Evolutionary conservation across 2,113 vertebrate genomes (phyloP).

Genomic region (Rhineura floridana): DNA sequence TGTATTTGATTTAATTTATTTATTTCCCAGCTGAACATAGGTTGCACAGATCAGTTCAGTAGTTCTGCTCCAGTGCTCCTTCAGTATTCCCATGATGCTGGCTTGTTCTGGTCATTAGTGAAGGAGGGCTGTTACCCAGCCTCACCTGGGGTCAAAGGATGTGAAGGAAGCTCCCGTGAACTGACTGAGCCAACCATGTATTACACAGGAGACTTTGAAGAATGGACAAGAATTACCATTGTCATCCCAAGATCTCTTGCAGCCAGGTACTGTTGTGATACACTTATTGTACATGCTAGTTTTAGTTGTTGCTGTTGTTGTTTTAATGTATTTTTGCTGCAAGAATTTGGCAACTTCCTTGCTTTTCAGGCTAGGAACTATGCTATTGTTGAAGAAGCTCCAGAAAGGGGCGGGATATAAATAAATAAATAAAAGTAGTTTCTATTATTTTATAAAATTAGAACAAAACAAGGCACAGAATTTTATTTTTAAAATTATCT

Average conservation of each 20-base stretch:
- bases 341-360: neutral
- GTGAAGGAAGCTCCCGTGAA: constrained; percentile 91
- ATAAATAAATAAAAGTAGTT: too few relatives aligned
- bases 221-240: constrained; percentile 94
- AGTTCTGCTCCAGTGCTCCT: constrained; percentile 87
- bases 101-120: constrained; percentile 93
- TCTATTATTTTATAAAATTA: neutral
- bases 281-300: fast-evolving
- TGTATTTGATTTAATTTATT: neutral
- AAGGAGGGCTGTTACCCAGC: constrained; percentile 94
- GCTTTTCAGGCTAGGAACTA: constrained; percentile 10
- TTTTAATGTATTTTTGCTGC: neutral
- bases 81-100: constrained; percentile 94
- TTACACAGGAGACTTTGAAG: constrained; percentile 91
- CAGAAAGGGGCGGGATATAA: too few relatives aligned
- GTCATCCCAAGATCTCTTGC: constrained; percentile 89
- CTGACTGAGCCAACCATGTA: constrained; percentile 88
- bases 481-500: constrained; percentile 16
- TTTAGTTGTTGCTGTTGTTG: neutral
- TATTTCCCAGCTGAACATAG: constrained; percentile 87
- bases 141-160: constrained; percentile 81
- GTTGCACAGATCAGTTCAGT: constrained; percentile 89
- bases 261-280: constrained; percentile 80
- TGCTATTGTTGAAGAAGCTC: neutral
- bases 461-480: neutral